Base-by-base conservation (phyloP, 2,113 vertebrate species). In the Albula goreensis region DNA sequence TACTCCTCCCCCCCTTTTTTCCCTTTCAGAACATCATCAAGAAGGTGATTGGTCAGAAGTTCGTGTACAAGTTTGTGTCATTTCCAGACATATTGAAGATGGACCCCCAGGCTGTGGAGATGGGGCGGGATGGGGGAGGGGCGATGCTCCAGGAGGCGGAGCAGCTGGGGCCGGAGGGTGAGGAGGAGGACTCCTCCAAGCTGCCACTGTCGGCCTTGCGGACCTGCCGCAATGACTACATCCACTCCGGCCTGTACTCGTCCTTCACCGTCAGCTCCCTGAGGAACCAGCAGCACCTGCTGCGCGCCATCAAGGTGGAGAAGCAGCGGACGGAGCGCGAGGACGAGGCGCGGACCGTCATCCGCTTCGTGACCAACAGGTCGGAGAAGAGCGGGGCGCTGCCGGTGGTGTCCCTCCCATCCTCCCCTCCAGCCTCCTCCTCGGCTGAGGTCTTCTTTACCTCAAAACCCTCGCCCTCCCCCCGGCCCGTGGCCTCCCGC, bases 51-150 rank as follows among this genome's bases (percentile, higher is more conserved):
- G 97, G 97, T 52, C 97, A 97, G 90, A 98, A 98, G 93, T 97
- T 98, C 92, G 97, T 98, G 80, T 98, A 98, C 94, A 98, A 97
- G 91, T 97, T 97, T 82, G 97, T 98, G 89, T 98, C 97, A 0
- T 98, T 98, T 92, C 97, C 97, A 13, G 97, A 98, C 87, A 97
- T 97, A 84, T 92, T 97, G 87, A 98, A 97, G 91, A 96, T 97
- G 96, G 97, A 98, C 91, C 95, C 97, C 0, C 97, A 97, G 41
- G 84, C 96, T 0, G 94, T 97, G 91, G 97, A 97, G 89, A 92
- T 96, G 89, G 96, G 95, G 91, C 93, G 96, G 87, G 96, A 97
- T 83, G 95, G 93, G 89, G 94, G 93, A 89, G 92, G 96, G 84
- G 91, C 96, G 94, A 95, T 97, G 94, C 95, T 97, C 93, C 96